phyloP scores from a whole-genome alignment of 2,113 vertebrate genomes.

The Scomber colias region DNA sequence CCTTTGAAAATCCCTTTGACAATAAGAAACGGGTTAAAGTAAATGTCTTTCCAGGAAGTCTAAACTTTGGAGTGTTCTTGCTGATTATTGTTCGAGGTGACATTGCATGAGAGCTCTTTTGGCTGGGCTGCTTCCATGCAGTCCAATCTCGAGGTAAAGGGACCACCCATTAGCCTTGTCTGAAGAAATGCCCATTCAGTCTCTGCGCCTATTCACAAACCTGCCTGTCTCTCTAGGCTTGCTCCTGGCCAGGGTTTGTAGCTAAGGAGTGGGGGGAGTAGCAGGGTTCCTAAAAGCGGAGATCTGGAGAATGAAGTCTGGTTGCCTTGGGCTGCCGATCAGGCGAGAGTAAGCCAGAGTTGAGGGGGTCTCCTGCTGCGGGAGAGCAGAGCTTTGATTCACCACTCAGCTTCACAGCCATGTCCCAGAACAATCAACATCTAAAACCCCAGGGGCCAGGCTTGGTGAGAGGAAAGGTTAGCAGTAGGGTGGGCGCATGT shows the following conservation, averaged over 20 bases:
- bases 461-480: constrained; percentile 71
- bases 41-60: constrained; percentile 77
- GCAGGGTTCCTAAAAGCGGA: constrained; percentile 48
- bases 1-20: constrained; percentile 70
- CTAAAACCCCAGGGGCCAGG: constrained; percentile 56
- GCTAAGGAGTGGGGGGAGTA: constrained; percentile 30
- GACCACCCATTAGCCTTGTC: constrained; percentile 81
- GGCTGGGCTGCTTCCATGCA: constrained; percentile 63
- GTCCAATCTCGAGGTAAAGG: constrained; percentile 65
- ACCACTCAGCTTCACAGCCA: constrained; percentile 53
- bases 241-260: constrained; percentile 57
- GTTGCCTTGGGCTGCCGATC: constrained; percentile 57
- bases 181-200: constrained; percentile 81
- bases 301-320: constrained; percentile 55
- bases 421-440: constrained; percentile 63
- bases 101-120: constrained; percentile 81
- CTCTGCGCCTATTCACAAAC: constrained; percentile 74
- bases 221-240: constrained; percentile 70
- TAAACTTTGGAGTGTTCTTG: constrained; percentile 66
- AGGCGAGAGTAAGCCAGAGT: constrained; percentile 53
- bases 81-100: constrained; percentile 81
- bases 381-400: constrained; percentile 68
- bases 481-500: constrained; percentile 64
- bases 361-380: constrained; percentile 67
- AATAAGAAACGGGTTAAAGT: constrained; percentile 63